Evolutionary conservation across 2,113 vertebrate species (phyloP).

Genomic region (Microtus ochrogaster): DNA sequence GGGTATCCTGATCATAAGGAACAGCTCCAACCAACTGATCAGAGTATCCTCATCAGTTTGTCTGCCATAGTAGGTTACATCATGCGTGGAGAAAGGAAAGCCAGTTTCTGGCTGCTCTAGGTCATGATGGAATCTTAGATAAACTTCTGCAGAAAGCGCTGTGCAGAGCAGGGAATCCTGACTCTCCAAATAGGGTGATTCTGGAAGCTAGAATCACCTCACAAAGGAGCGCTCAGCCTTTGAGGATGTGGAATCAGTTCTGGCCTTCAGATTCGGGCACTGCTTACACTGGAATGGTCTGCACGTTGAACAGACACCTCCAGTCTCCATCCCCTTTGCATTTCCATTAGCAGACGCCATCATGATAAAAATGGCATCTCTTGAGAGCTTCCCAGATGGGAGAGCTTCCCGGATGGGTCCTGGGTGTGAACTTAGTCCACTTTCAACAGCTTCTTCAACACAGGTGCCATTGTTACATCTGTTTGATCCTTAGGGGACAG

Average conservation of each 20-base stretch:
- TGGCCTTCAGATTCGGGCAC: not conserved
- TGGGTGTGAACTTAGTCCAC: not conserved
- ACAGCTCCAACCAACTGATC: not conserved
- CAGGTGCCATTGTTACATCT: too few species aligned
- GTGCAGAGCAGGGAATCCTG: fast-evolving
- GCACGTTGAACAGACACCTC: too few species aligned
- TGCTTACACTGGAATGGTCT: not conserved
- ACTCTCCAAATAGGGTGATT: fast-evolving
- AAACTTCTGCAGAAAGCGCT: too few species aligned
- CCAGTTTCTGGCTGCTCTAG: not conserved
- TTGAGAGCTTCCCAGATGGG: not conserved
- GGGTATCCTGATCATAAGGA: not conserved
- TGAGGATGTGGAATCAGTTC: not conserved
- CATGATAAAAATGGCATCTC: not conserved
- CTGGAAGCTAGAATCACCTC: not conserved
- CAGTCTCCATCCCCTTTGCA: not conserved
- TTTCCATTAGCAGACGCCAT: not conserved
- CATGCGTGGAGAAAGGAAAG: not conserved
- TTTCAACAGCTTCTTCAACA: not conserved
- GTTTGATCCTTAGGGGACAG: not conserved
- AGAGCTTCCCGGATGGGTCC: not conserved
- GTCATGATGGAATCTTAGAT: not conserved
- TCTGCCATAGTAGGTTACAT: not conserved
- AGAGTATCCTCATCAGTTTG: not conserved
- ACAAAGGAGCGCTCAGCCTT: too few species aligned